Base-by-base conservation (phyloP, 37 sponge, comb jelly and placozoan species). In the Spongia lamella region DNA sequence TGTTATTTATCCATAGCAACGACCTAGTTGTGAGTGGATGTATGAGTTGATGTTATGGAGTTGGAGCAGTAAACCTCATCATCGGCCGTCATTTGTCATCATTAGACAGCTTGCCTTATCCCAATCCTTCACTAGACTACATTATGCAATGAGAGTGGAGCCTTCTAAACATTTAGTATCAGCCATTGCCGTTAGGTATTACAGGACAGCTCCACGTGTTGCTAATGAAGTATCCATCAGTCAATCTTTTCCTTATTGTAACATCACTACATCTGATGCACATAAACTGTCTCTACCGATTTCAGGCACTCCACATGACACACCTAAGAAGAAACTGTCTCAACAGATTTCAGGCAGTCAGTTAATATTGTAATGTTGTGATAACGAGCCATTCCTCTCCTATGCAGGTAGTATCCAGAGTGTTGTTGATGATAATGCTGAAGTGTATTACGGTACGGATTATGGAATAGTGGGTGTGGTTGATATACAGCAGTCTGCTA, bases 1-100 rank as follows among this genome's bases (percentile, higher is more conserved):
- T 5, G 4, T 43, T 43, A 43, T 63, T 30, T n/a, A 4, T 20
- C 1, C 49, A 1, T 34, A 90, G 91, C 53, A 53, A 36, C 61
- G 60, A 3, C 88, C 87, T 2, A 40, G 43, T 24, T 68, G 82
- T 7, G 64, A 80, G 13, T 59, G 54, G 50, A 78, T 90, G 76
- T 73, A 78, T 56, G 91, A 90, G 75, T 65, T 93, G 66, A 93
- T 93, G 93, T 78, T 82, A 33, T 93, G 91, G 90, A 89, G 93
- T 55, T 93, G 93, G 93, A 85, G 86, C 24, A 77, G 85, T 1
- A 75, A 53, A 25, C 86, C 93, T 63, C 68, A 66, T 5, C 80
- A 84, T 60, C 58, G 93, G 39, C 93, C 93, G 0, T 30, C 43
- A 57, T 93, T 93, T 71, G 19, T 54, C 0, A 37, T 75, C 51